Evolutionary conservation across 2,888 invertebrate species (phyloP).

Genomic region (Chloroclysta siterata): DNA sequence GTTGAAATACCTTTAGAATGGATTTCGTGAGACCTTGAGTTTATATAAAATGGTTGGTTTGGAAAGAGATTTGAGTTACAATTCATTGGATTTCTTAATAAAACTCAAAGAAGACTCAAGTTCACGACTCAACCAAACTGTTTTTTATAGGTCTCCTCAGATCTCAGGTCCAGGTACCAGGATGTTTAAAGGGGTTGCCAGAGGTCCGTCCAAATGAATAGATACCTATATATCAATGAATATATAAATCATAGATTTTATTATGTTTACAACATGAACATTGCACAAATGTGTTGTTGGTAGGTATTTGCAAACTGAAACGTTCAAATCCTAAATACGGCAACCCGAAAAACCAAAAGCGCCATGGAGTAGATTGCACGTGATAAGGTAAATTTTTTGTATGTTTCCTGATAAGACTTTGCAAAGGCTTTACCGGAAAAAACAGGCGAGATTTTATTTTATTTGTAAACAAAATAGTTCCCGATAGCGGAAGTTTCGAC

Average conservation of each 20-base stretch:
- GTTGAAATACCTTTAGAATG: background rate
- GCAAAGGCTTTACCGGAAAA: background rate
- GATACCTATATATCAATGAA: too few species aligned
- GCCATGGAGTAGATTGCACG: background rate
- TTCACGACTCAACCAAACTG: background rate
- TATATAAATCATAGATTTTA: too few species aligned
- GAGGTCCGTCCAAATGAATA: too few species aligned
- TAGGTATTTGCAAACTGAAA: too few species aligned
- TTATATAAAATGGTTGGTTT: background rate
- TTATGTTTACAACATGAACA: too few species aligned
- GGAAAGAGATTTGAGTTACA: background rate
- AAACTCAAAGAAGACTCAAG: background rate
- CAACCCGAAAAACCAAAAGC: background rate
- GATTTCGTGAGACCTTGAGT: background rate
- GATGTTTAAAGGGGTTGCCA: too few species aligned
- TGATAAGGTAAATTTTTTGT: background rate
- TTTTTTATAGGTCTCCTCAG: too few species aligned
- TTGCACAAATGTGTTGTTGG: too few species aligned
- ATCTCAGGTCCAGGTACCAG: too few species aligned
- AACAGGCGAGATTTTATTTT: conserved; percentile 6
- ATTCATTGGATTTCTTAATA: background rate
- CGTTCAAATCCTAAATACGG: background rate
- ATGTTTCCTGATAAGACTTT: background rate
- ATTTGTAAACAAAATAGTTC: conserved; percentile 47
- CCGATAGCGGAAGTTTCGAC: conserved; percentile 64